These are phyloP conservation scores for Tetramorium simillimum DNA, from an alignment of 1,140 invertebrate genomes.

Conservation along the genomic window DNA sequence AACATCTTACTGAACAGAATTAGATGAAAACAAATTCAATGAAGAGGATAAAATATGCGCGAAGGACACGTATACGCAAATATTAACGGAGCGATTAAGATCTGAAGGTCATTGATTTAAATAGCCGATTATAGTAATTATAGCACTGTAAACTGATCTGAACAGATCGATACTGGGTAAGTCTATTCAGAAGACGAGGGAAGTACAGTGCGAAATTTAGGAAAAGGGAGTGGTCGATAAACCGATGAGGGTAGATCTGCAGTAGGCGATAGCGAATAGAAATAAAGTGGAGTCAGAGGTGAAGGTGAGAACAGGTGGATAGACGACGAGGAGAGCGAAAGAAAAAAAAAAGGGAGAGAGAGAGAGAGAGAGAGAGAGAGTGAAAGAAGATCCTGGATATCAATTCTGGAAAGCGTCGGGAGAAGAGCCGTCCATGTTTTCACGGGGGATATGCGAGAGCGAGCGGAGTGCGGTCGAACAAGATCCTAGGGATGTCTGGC, in stretches of 20 bases:
- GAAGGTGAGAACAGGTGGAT: slow-evolving; percentile 37
- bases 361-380: neutral
- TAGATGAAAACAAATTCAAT: neutral
- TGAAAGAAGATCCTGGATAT: slow-evolving; percentile 28
- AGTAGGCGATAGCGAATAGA: slow-evolving; percentile 6
- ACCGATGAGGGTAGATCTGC: slow-evolving; percentile 4
- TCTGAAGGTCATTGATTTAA: neutral
- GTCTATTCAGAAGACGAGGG: neutral
- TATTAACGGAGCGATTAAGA: neutral
- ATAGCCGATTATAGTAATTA: neutral
- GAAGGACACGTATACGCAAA: neutral
- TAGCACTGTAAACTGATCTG: neutral
- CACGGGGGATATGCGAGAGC: slow-evolving; percentile 34
- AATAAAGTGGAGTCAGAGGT: slow-evolving; percentile 8
- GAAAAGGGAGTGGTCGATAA: slow-evolving; percentile 15
- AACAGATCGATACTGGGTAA: neutral
- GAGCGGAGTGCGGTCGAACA: slow-evolving; percentile 47
- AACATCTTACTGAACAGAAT: neutral
- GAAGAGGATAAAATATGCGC: neutral
- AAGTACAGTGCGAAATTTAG: slow-evolving; percentile 8
- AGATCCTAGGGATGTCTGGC: slow-evolving; percentile 65
- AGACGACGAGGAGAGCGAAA: too few relatives aligned
- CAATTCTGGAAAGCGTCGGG: slow-evolving; percentile 21
- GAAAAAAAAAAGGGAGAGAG: neutral
- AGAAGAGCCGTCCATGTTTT: slow-evolving; percentile 35